phyloP scores from a whole-genome alignment of 2,888 invertebrate genomes.

The Cylindroiulus punctatus region DNA sequence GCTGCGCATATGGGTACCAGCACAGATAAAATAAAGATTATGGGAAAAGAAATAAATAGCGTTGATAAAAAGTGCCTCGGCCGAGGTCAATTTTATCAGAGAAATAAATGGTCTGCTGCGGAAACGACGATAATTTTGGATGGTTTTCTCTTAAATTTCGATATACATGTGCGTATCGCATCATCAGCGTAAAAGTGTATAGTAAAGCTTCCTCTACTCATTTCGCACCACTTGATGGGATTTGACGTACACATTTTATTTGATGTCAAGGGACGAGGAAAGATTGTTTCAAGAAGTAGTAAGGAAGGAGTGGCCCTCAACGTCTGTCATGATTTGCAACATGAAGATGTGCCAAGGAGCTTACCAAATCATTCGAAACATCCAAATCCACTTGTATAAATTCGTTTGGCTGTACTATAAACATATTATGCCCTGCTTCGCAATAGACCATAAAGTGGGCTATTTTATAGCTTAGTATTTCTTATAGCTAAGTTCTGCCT shows the following conservation, averaged over 20 bases:
- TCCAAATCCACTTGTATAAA: no score
- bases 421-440: no score
- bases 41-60: conserved; percentile 31
- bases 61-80: background rate
- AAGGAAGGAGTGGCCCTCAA: background rate
- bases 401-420: no score
- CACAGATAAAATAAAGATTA: conserved; percentile 14
- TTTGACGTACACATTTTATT: background rate
- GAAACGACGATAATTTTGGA: background rate
- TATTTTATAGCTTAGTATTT: no score
- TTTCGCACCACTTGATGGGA: background rate
- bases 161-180: background rate
- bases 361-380: no score
- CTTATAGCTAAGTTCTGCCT: no score
- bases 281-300: background rate
- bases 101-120: background rate
- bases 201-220: background rate
- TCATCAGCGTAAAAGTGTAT: background rate
- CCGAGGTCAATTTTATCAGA: conserved; percentile 13
- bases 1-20: background rate
- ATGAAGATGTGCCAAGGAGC: background rate
- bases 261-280: background rate
- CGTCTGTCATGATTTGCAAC: background rate
- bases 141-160: background rate
- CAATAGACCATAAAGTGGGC: no score